A percentile compares a stretch with the other conserved stretches of the same genome.
phyloP scores from a whole-genome alignment of 2,113 vertebrate genomes.

The Crotophaga sulcirostris region DNA sequence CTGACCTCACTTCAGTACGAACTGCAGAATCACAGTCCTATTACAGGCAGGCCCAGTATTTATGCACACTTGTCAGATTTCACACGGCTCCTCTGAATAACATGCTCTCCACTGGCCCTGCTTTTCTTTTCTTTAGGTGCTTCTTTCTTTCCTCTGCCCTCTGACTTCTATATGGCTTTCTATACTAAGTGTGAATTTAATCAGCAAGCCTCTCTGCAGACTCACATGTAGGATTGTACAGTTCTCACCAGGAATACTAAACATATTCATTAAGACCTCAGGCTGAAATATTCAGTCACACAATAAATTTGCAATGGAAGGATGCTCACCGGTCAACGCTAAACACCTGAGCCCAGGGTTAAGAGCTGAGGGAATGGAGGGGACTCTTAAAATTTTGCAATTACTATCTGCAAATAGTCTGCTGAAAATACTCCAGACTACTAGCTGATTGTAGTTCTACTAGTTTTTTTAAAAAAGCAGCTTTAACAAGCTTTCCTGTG shows the following conservation, averaged over 20 bases:
- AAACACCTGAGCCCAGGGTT: background rate
- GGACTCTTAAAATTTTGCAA: background rate
- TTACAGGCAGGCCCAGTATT: conserved; percentile 16
- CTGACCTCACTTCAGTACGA: background rate
- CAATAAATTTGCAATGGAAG: background rate
- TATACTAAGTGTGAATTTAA: background rate
- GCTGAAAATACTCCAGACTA: background rate
- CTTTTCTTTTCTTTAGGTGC: background rate
- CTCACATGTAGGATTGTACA: background rate
- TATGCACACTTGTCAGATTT: conserved; percentile 32
- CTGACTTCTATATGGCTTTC: background rate
- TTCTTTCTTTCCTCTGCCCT: background rate
- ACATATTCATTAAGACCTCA: background rate
- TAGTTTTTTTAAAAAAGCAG: background rate
- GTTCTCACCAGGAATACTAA: background rate
- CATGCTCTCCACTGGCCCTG: background rate
- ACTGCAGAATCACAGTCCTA: background rate
- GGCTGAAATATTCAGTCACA: background rate
- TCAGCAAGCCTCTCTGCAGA: background rate
- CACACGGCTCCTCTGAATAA: conserved; percentile 5
- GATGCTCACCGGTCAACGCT: fast-evolving
- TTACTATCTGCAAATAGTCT: background rate
- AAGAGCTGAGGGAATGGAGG: background rate
- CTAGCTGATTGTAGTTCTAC: background rate
- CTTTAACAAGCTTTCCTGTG: background rate